These are phyloP conservation scores for Leucania comma DNA, from an alignment of 2,888 invertebrate species.

Conservation along the genomic window DNA sequence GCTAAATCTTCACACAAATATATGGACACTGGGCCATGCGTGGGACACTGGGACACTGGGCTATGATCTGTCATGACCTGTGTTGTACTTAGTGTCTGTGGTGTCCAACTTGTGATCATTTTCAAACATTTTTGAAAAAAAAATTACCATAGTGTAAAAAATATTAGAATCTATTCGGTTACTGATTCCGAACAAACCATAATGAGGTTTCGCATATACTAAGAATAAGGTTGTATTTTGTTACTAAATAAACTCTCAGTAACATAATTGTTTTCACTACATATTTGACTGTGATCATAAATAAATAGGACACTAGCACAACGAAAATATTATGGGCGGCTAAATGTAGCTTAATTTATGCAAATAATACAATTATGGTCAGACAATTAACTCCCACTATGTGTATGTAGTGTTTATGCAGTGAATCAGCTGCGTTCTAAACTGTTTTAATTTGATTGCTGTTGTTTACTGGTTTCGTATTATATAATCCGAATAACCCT, in stretches of 20 bases:
- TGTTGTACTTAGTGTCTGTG: no score
- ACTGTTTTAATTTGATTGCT: constrained; percentile 26
- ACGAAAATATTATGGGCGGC: constrained; percentile 16
- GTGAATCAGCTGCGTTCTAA: constrained; percentile 15
- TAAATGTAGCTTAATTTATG: constrained; percentile 40
- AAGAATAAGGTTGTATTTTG: background rate
- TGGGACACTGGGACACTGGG: no score
- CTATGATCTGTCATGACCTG: no score
- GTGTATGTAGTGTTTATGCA: constrained; percentile 25
- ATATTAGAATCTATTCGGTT: no score
- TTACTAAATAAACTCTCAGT: background rate
- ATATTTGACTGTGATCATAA: constrained; percentile 10
- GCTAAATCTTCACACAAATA: no score
- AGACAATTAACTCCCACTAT: constrained; percentile 28
- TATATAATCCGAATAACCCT: background rate
- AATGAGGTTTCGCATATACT: no score
- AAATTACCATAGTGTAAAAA: no score
- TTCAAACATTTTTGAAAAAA: no score
- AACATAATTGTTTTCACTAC: constrained; percentile 14
- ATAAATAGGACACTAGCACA: background rate
- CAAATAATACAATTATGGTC: constrained; percentile 42
- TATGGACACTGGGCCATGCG: no score
- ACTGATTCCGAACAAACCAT: no score
- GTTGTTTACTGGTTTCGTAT: background rate
- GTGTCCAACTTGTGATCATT: no score